Evolutionary conservation across 2,888 invertebrate genomes (phyloP), one percentile per base, ranked within the genome.

Genomic region (Zeuzera pyrina): DNA sequence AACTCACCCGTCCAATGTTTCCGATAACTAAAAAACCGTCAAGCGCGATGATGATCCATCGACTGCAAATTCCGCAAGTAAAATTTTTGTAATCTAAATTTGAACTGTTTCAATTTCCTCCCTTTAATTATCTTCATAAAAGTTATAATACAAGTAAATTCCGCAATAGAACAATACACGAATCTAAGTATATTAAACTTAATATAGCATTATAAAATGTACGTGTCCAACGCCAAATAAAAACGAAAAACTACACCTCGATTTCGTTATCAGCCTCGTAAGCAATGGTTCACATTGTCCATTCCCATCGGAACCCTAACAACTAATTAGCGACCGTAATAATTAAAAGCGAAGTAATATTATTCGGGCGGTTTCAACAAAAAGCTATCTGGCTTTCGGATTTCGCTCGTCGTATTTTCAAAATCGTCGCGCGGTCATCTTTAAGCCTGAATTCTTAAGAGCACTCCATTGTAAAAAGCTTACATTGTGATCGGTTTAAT

Each of bases 321-420:
- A 57, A 49, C 63, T 77, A 79, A 81, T 79, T 79, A 81, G 70
- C 63, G 47, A 47, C 53, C 45, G 44, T 42, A 60, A 70, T 73
- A 79, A 81, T 79, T 77, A 79, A 72, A 68, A 59, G 46, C 51
- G 47, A 52, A 56, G 66, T 67, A 43, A 42, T 43, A 70, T 62
- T 62, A 61, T 63, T 61, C 57, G 56, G 47, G 48, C 45, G 43
- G 55, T 46, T 45, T 44, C 51, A 46, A 53, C 72, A 77, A 78
- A 79, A 81, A 76, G 66, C 57, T 59, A 69, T 69, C 61, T 49
- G 60, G 54, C 59, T 66, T 64, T 66, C 59, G 55, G 54, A 66
- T 70, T 77, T 77, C 72, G 56, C 72, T 72, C 70, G 63, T 74
- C 69, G 78, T 78, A 79, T 77, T 77, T 81, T 76, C 67, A 74